These are phyloP conservation scores for Notoglanidium macrostoma DNA, from an alignment of 2,797 vertebrate species.

Conservation along the genomic window DNA sequence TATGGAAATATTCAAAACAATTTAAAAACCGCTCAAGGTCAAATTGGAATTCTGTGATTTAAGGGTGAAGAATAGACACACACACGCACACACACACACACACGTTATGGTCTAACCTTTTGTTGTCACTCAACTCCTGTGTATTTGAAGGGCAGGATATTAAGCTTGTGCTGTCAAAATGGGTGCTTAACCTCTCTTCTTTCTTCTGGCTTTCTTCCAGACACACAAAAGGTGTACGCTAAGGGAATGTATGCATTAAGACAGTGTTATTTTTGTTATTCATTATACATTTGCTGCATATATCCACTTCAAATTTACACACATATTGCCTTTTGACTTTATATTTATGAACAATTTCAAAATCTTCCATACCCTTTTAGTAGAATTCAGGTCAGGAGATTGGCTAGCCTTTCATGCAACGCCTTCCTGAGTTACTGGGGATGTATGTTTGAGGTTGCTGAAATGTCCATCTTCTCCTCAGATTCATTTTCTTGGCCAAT, in stretches of 20 bases:
- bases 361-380: not conserved
- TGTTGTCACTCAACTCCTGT: slow-evolving; percentile 43
- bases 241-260: not conserved
- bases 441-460: not conserved
- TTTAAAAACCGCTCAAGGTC: slow-evolving; percentile 14
- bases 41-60: slow-evolving; percentile 7
- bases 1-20: slow-evolving; percentile 31
- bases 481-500: not conserved
- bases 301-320: not conserved
- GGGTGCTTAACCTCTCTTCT: not conserved
- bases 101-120: not conserved
- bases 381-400: not conserved
- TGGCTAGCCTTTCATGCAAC: not conserved
- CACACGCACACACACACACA: not conserved
- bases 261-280: not conserved
- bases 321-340: not conserved
- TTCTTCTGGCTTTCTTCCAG: slow-evolving; percentile 10
- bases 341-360: not conserved
- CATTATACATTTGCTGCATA: not conserved
- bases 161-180: not conserved
- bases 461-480: not conserved
- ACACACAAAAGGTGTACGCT: not conserved
- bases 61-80: not conserved
- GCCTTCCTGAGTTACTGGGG: not conserved
- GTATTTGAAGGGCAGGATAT: slow-evolving; percentile 49